phyloP scores from a whole-genome alignment of 1,140 invertebrate species.

The Vollenhovia emeryi region DNA sequence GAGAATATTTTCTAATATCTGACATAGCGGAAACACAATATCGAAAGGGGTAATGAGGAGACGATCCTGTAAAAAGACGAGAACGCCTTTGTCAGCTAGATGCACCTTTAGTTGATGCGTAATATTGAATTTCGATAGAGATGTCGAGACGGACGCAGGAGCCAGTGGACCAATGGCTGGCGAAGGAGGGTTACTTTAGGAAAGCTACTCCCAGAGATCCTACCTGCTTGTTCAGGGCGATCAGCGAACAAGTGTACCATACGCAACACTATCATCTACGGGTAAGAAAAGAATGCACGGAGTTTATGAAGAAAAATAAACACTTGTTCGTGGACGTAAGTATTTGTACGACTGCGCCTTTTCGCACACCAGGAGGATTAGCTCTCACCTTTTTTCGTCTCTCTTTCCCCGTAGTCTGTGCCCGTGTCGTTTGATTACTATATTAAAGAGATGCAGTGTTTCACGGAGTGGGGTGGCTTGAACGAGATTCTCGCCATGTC shows the following conservation, averaged over 20 bases:
- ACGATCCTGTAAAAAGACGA: not conserved
- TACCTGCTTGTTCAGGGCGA: slow-evolving; percentile 93
- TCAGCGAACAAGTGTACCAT: slow-evolving; percentile 94
- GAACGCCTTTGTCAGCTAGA: not conserved
- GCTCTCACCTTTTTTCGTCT: not conserved
- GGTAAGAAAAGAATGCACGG: slow-evolving; percentile 90
- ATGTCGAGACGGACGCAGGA: slow-evolving; percentile 80
- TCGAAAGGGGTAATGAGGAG: not conserved
- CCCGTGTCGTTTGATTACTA: slow-evolving; percentile 88
- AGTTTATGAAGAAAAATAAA: slow-evolving; percentile 89
- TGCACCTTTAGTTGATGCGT: not conserved
- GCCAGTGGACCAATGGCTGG: slow-evolving; percentile 91
- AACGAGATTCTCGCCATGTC: slow-evolving; percentile 91
- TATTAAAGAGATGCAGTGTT: slow-evolving; percentile 89
- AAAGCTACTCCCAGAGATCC: slow-evolving; percentile 94
- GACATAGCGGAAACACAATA: not conserved
- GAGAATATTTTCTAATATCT: not conserved
- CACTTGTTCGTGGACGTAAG: slow-evolving; percentile 85
- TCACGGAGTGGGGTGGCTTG: slow-evolving; percentile 89
- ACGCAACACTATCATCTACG: slow-evolving; percentile 91
- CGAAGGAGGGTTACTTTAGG: slow-evolving; percentile 91
- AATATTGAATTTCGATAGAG: slow-evolving; percentile 68
- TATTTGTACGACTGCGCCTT: not conserved
- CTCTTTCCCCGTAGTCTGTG: slow-evolving; percentile 84
- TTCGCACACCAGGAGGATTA: not conserved